Base-by-base conservation (phyloP, 2,113 vertebrate species). In the Chamaetylas fuelleborni region DNA sequence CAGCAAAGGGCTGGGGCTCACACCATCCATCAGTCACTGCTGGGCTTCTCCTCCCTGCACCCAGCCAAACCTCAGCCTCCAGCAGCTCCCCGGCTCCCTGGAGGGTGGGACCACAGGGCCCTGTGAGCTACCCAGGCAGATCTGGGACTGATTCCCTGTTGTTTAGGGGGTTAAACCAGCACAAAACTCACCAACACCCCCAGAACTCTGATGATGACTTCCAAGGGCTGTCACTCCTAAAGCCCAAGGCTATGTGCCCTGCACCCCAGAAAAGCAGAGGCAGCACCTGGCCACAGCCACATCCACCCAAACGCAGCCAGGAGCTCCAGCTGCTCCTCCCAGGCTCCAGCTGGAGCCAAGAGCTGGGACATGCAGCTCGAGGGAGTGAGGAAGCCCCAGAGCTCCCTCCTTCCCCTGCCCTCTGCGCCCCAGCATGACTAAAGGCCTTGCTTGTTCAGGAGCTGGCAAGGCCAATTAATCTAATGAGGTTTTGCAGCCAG, bases 401-500 rank as follows among this genome's bases (percentile, higher is more conserved):
- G 84, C 58, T 90, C 84, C 92, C 93, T 91, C 93, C 93, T 85
- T 95, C 87, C 80, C 87, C 81, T 95, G 87, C 84, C 93, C 84
- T 76, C 61, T 1, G 20, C 0, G 48, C 86, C 94, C 96, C 91
- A 89, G 93, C 89, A 92, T 45, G 84, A 92, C 92, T 87, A 89
- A 89, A 95, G 96, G 93, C 74, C 94, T 89, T 70, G 93, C 90
- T 93, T 87, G 87, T 90, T 95, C 94, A 76, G 91, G 86, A 94
- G 93, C 95, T 96, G 94, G 95, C 93, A 95, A 92, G 94, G 93
- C 91, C 95, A 97, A 95, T 97, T 95, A 97, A 95, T 94, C 93
- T 96, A 96, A 96, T 93, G 84, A 97, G 95, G 94, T 89, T 97
- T 95, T 96, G 95, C 96, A 95, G 96, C 93, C 96, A 91, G 96